Evolutionary conservation across 2,888 invertebrate species (phyloP), one percentile per base, ranked within the genome.

Genomic region (Dioctria linearis): DNA sequence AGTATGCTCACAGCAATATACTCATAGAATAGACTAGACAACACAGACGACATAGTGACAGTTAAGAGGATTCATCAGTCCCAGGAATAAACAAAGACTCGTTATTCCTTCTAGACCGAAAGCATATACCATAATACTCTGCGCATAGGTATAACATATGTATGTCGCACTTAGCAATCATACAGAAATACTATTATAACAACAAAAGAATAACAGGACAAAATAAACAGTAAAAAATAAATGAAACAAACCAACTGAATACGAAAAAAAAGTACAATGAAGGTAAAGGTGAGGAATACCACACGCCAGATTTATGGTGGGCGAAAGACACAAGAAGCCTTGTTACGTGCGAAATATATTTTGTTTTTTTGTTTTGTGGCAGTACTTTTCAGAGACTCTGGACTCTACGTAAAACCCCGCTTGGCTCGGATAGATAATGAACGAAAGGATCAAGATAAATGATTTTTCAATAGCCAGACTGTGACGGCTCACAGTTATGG

Each of bases 271-370:
- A 40, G 6, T 37, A 37, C 57, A 40, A 66, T 51, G 63, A 65
- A 54, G 54, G 54, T 78, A 54, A 78, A 54, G 78, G 78, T 67
- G 78, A 78, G 66, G 78, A 78, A 78, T 78, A 78, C 78, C 78
- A 57, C 78, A 78, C 78, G 78, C 78, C 78, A 78, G 78, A 67
- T 67, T 40, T 25, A 57, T 57, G 43, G 78, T 78, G 78, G 78
- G 78, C 78, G 78, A 78, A 67, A 78, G 49, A 78, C 78, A 78
- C 46, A 75, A 61, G 61, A 75, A 75, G 61, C 46, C 75, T 75
- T 75, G 75, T 75, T 61, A 25, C 61, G 46, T 40, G 46, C 43
- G n/a, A 61, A 59, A 8, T 5, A 8, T 66, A 2, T 40, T 25
- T 25, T n/a, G n/a, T n/a, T 25, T 43, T 6, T 66, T 66, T 6